Conservation (phyloP, 2,113 vertebrate species). For the Vulpes ferrilata region DNA sequence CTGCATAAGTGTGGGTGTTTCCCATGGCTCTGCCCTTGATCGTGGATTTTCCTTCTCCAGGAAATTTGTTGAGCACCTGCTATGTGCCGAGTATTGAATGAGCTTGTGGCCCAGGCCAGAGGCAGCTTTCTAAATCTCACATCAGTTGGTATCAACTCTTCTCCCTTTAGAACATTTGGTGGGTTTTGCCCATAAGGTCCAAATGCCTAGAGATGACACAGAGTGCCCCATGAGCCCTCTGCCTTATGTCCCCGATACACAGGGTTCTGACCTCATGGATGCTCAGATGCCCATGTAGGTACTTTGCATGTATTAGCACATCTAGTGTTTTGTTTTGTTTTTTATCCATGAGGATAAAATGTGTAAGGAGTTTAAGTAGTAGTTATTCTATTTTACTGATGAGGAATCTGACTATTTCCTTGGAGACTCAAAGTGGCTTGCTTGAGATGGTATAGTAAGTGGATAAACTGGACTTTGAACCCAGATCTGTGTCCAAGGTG, state of each 20-base stretch:
- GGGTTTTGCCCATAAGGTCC: not conserved
- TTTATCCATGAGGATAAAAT: not conserved
- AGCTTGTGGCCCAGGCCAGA: not conserved
- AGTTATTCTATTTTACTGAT: not conserved
- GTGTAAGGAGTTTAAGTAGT: not conserved
- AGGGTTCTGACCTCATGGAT: not conserved
- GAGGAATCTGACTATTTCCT: not conserved
- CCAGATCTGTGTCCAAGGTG: not conserved
- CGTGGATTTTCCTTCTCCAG: not conserved
- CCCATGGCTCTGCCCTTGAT: not conserved
- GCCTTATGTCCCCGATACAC: accelerated
- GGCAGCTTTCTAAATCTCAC: not conserved
- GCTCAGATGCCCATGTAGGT: not conserved
- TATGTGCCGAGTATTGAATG: not conserved
- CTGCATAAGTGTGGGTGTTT: not conserved
- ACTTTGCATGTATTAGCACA: not conserved
- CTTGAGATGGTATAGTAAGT: not conserved
- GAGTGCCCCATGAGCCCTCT: too few species aligned
- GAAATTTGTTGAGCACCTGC: not conserved
- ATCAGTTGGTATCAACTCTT: accelerated
- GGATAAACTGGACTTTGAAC: not conserved
- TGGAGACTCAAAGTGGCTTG: not conserved
- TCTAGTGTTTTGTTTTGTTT: not conserved
- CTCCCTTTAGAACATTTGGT: not conserved
- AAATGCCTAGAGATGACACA: not conserved